These are phyloP conservation scores for Chloroclystis v-ata DNA, from an alignment of 2,888 invertebrate genomes.

Conservation along the genomic window DNA sequence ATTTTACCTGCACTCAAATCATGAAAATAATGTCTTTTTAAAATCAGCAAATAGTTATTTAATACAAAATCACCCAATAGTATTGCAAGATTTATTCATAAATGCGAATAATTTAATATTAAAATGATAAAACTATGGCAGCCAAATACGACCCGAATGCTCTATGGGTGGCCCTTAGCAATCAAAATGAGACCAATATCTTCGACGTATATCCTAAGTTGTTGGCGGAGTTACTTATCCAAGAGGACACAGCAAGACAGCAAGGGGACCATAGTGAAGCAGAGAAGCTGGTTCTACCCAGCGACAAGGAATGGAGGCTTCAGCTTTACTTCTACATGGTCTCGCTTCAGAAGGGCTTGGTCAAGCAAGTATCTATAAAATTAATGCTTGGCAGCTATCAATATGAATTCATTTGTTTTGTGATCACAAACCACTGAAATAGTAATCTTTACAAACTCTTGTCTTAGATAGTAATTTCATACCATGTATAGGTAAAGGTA, in stretches of 20 bases:
- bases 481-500: too few species aligned
- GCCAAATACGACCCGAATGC: conserved; percentile 58
- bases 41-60: too few species aligned
- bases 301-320: conserved; percentile 82
- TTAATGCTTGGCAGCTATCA: neutral
- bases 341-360: conserved; percentile 78
- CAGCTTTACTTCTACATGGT: conserved; percentile 83
- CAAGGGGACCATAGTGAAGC: conserved; percentile 66
- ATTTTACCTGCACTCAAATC: too few species aligned
- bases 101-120: too few species aligned
- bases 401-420: too few species aligned
- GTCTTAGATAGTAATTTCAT: too few species aligned
- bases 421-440: too few species aligned
- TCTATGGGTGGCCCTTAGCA: conserved; percentile 77
- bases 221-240: conserved; percentile 78
- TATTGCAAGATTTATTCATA: too few species aligned
- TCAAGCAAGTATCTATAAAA: conserved; percentile 37
- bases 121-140: conserved; percentile 48
- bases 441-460: too few species aligned
- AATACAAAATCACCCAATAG: too few species aligned
- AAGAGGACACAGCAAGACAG: conserved; percentile 65
- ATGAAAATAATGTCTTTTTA: too few species aligned
- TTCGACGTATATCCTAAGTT: conserved; percentile 83
- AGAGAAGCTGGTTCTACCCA: conserved; percentile 81
- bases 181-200: conserved; percentile 77